Conservation (phyloP, 2,113 vertebrate species). For the Aphelocoma coerulescens region DNA sequence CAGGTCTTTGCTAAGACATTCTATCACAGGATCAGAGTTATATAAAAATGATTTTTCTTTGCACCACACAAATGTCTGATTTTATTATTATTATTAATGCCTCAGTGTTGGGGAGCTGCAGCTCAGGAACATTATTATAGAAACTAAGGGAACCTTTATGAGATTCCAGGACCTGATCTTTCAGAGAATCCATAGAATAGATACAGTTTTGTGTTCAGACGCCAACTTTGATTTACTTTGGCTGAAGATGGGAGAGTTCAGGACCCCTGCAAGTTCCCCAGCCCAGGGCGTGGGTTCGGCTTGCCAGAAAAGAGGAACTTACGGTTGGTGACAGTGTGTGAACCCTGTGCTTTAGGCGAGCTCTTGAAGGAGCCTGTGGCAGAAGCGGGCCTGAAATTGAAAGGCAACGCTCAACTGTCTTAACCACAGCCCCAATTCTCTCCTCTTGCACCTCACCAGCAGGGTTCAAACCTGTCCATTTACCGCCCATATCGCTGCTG, state of each 20-base stretch:
- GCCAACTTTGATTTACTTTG: not conserved
- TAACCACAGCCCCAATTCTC: not conserved
- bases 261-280: not conserved
- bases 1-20: not conserved
- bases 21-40: not conserved
- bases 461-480: not conserved
- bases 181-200: not conserved
- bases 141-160: not conserved
- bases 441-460: not conserved
- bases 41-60: not conserved
- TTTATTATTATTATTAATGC: not conserved
- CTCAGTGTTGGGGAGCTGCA: not conserved
- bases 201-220: not conserved
- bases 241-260: not conserved
- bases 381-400: not conserved
- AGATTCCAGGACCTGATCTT: not conserved
- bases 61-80: not conserved
- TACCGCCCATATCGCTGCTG: not conserved
- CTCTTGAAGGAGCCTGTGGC: not conserved
- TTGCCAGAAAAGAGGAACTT: constrained; percentile 20
- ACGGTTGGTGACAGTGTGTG: not conserved
- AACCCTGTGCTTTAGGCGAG: not conserved
- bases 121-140: not conserved
- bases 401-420: constrained; percentile 9
- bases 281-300: rapidly evolving